A percentile compares a stretch with the other conserved stretches of the same genome.
Conservation (phyloP, 2,797 vertebrate genomes). For the Spheniscus humboldti region DNA sequence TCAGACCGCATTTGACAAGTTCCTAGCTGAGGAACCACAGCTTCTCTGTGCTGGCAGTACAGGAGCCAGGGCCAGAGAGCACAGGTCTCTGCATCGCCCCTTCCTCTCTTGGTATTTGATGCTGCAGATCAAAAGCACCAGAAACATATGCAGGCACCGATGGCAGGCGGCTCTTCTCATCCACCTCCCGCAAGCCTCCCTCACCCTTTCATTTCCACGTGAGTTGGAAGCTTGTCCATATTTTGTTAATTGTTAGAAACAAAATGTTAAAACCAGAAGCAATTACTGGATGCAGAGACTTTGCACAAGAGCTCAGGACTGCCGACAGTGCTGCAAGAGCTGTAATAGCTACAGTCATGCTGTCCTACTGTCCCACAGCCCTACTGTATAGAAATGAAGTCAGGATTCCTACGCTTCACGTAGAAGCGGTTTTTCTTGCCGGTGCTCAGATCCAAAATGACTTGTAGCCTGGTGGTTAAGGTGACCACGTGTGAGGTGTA, state of each 20-base stretch:
- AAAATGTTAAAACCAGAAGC: not conserved
- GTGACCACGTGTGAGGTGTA: not conserved
- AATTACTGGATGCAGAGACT: not conserved
- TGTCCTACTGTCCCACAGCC: not conserved
- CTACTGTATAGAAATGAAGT: not conserved
- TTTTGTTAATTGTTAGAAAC: not conserved
- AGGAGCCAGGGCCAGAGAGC: not conserved
- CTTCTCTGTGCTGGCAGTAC: not conserved
- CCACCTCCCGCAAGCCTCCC: not conserved
- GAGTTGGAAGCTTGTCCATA: not conserved
- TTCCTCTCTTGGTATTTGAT: not conserved
- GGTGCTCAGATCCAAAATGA: not conserved
- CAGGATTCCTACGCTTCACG: not conserved
- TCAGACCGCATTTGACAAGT: not conserved
- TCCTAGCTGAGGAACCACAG: not conserved
- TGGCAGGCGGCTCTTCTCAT: not conserved
- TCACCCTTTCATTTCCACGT: accelerated
- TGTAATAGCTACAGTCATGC: not conserved
- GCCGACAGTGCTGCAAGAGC: not conserved
- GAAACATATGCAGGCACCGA: not conserved
- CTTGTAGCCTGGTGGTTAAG: not conserved
- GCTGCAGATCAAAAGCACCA: not conserved
- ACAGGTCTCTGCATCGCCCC: not conserved
- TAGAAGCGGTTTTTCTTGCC: not conserved
- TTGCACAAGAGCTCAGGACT: not conserved